Percentiles rank a stretch among this genome's conserved stretches.
Conservation (phyloP, 2,888 invertebrate genomes). For the Diplazon laetatorius region DNA sequence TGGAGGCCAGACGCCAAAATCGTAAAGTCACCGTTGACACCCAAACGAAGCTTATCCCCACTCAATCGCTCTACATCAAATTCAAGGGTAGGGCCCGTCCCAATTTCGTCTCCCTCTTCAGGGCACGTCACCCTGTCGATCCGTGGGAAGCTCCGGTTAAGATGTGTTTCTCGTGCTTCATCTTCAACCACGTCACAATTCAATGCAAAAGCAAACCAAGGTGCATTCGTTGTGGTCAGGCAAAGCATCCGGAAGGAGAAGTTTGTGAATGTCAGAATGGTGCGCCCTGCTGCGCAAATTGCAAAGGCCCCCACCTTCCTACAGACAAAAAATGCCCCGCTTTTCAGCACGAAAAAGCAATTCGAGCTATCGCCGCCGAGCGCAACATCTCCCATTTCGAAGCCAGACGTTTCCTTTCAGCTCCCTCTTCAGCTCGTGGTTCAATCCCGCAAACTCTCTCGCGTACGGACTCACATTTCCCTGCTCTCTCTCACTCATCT, state of each 20-base stretch:
- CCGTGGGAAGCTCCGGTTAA: conserved; percentile 2
- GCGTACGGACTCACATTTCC: background rate
- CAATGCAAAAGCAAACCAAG: no score
- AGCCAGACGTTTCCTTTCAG: background rate
- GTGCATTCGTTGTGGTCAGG: no score
- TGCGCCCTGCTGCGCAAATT: conserved; percentile 19
- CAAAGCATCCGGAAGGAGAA: background rate
- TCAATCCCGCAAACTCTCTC: background rate
- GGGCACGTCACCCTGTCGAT: conserved; percentile 16
- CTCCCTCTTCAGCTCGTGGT: background rate
- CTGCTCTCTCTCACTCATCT: no score
- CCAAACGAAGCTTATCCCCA: conserved; percentile 15
- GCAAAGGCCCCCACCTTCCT: conserved; percentile 16
- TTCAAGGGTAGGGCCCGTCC: no score
- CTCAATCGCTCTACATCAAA: no score
- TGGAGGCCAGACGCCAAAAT: background rate
- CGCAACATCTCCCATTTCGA: conserved; percentile 21
- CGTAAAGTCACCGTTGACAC: background rate
- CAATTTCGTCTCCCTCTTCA: no score
- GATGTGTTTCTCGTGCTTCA: no score
- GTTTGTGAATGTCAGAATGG: background rate
- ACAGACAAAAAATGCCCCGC: background rate
- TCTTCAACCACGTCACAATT: no score
- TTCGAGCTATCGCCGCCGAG: no score
- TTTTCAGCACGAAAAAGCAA: no score